Percentiles rank a stretch among this genome's conserved stretches.
phyloP scores from a whole-genome alignment of 2,797 vertebrate species.

The Ceryle rudis region DNA sequence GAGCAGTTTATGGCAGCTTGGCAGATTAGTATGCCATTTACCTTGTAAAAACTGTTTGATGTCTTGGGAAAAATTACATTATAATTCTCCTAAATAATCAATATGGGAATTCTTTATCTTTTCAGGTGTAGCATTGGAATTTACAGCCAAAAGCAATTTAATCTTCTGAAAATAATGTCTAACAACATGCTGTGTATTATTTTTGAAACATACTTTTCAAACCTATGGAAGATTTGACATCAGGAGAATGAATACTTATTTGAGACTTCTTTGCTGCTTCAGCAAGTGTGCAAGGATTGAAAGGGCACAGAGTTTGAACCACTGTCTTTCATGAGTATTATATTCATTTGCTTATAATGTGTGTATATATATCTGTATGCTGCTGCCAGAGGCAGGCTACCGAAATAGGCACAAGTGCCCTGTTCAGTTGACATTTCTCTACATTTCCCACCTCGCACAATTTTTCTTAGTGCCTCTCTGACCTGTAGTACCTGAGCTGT shows the following conservation, averaged over 20 bases:
- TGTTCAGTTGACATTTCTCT: not conserved
- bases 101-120: not conserved
- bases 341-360: constrained; percentile 12
- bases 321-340: not conserved
- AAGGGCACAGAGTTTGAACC: not conserved
- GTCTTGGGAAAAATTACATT: not conserved
- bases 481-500: not conserved
- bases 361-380: not conserved
- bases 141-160: not conserved
- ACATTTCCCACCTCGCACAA: accelerated
- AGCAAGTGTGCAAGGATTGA: not conserved
- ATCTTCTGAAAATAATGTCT: not conserved
- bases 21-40: not conserved
- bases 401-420: not conserved
- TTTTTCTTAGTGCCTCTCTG: not conserved
- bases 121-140: not conserved
- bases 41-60: not conserved
- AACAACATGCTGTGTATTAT: not conserved
- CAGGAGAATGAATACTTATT: not conserved
- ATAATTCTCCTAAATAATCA: not conserved
- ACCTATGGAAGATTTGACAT: not conserved
- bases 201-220: not conserved
- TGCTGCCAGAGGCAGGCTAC: constrained; percentile 25
- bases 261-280: not conserved
- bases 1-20: not conserved